A percentile compares a stretch with the other conserved stretches of the same genome.
These are phyloP conservation scores for mouse (Mus musculus) DNA, from an alignment of 2,113 vertebrate species.

Conservation along the genomic window GRCm39 chr2:55291501-55292000, in stretches of 20 bases:
- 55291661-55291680: not conserved
- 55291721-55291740: not conserved
- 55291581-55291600: not conserved
- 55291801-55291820: not conserved
- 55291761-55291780: not conserved
- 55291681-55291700: not conserved
- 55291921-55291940: not conserved
- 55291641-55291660: not conserved
- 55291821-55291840: not conserved
- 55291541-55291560: not conserved
- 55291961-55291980: not conserved
- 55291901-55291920: not conserved
- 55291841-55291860: not conserved
- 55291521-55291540: not conserved
- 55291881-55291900: not conserved
- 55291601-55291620: not conserved
- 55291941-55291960: not conserved
- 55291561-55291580: not conserved
- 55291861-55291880: slow-evolving; percentile 8
- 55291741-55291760: not conserved
- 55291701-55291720: slow-evolving; percentile 1
- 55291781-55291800: not conserved
- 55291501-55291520: not conserved
- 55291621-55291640: not conserved
- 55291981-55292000: not conserved